Conservation (phyloP, 2,113 vertebrate species). For the Pollachius pollachius region DNA sequence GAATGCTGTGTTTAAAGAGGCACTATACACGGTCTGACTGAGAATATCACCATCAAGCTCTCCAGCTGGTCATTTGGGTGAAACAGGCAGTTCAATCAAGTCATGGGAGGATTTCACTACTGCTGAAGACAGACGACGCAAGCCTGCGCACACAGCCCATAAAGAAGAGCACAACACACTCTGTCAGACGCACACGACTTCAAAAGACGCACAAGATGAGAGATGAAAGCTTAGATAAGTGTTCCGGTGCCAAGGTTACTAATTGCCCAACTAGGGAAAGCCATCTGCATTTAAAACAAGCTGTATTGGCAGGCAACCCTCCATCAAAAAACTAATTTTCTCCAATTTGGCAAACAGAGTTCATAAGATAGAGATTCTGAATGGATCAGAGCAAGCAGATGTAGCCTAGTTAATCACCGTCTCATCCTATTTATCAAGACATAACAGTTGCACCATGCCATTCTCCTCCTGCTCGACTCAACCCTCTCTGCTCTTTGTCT, state of each 20-base stretch:
- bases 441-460: conserved; percentile 13
- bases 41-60: conserved; percentile 36
- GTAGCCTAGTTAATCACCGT: conserved; percentile 27
- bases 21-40: conserved; percentile 36
- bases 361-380: conserved; percentile 8
- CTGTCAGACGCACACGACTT: conserved; percentile 33
- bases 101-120: conserved; percentile 32
- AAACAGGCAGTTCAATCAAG: conserved; percentile 37
- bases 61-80: conserved; percentile 17
- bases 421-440: conserved; percentile 36
- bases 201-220: conserved; percentile 53
- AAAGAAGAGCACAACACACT: conserved; percentile 25
- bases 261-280: conserved; percentile 75
- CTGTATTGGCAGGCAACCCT: conserved; percentile 50
- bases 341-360: conserved; percentile 26
- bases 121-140: conserved; percentile 22
- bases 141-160: conserved; percentile 8
- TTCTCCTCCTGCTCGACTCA: conserved; percentile 1
- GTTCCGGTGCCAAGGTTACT: conserved; percentile 65
- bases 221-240: conserved; percentile 66
- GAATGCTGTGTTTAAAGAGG: conserved; percentile 18
- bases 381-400: conserved; percentile 45
- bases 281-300: conserved; percentile 67
- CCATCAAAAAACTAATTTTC: conserved; percentile 57
- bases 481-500: not conserved